These are phyloP conservation scores for Champsocephalus gunnari DNA, from an alignment of 2,797 vertebrate genomes.

Conservation along the genomic window DNA sequence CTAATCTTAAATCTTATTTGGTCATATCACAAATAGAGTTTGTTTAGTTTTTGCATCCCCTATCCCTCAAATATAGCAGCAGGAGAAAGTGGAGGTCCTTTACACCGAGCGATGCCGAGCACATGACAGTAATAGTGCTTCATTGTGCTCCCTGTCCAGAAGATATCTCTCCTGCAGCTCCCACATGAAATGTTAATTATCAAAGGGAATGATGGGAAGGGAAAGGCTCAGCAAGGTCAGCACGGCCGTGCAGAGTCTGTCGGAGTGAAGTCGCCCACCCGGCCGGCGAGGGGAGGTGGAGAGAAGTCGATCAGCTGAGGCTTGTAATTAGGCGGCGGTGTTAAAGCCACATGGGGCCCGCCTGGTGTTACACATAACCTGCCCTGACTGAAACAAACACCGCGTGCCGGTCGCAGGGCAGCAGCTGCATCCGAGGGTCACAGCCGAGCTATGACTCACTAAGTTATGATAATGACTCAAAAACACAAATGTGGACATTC, in stretches of 20 bases:
- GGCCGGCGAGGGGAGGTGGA: conserved; percentile 9
- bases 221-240: conserved; percentile 61
- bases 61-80: background rate
- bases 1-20: no score
- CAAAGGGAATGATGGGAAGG: conserved; percentile 60
- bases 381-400: conserved; percentile 41
- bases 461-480: conserved; percentile 46
- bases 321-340: conserved; percentile 44
- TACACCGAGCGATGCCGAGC: conserved; percentile 30
- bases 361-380: conserved; percentile 35
- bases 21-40: no score
- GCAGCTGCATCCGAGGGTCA: conserved; percentile 37
- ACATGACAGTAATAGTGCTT: conserved; percentile 68
- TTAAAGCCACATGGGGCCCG: conserved; percentile 22
- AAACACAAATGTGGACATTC: conserved; percentile 42
- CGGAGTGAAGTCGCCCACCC: background rate
- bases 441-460: conserved; percentile 52
- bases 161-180: conserved; percentile 65
- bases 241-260: background rate
- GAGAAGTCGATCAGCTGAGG: conserved; percentile 7
- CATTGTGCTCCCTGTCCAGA: conserved; percentile 72
- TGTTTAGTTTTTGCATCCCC: background rate
- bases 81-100: background rate
- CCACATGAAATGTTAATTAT: conserved; percentile 75
- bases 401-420: conserved; percentile 51